Base-by-base conservation (phyloP, 1,140 invertebrate species). In the Zaprionus vittiger region DNA sequence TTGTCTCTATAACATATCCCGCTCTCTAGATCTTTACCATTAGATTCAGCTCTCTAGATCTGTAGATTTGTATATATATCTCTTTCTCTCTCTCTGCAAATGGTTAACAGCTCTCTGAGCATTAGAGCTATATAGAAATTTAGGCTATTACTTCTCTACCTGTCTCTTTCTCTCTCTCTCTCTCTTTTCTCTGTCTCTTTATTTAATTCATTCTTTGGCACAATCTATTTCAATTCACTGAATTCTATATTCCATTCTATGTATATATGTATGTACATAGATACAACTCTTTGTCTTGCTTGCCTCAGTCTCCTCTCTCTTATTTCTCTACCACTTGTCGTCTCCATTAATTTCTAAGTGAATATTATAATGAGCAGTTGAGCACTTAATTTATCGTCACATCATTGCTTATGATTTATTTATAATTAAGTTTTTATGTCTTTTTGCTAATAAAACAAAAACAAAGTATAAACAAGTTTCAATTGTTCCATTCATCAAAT, bases 351-450 rank as follows among this genome's bases (percentile, higher is more conserved):
- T 60, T 37, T 38, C 14, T 60, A 14, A 47, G 20, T 20, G 31
- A 20, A 14, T 20, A 60, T 38, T 22, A 38, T 38, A 60, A 59
- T 52, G 20, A 52, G 47, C 47, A 6, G 4, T 52, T 52, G 22
- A 14, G 47, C 47, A 24, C 12, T 22, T 52, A 22, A 47, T 47
- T 52, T 52, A 14, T 12, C 20, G 20, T 52, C 47, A 22, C 47
- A 22, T 52, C 20, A 20, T 52, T 11, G 14, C 7, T 24, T 24
- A 26, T 56, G 54, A 59, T 59, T 67, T 67, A 59, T 59, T 34
- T 44, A 60, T 73, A 47, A 74, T 68, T n/a, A 28, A 47, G 60
- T 73, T 62, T 56, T 54, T 68, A 28, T 65, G 6, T 20, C 26
- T 44, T 20, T 26, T 24, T 6, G 9, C 12, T 22, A 52, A 52